A percentile compares a stretch with the other conserved stretches of the same genome.
Conservation (phyloP, 2,797 vertebrate species). For the Rhinophrynus dorsalis region DNA sequence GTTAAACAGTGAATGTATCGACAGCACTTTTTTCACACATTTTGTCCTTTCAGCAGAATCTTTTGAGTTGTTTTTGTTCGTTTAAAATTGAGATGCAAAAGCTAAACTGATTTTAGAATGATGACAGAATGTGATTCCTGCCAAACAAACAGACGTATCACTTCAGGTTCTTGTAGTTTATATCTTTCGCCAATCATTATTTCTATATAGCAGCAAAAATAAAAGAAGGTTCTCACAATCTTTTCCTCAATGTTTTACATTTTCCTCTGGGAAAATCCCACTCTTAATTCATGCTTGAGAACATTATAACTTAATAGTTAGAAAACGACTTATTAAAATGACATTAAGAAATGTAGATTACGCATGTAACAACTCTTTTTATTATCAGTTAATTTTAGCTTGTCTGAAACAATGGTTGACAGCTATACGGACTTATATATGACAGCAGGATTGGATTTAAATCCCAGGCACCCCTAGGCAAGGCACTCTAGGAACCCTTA, state of each 20-base stretch:
- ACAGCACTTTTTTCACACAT: slow-evolving; percentile 46
- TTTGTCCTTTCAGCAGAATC: slow-evolving; percentile 44
- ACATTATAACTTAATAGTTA: not conserved
- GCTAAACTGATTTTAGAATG: slow-evolving; percentile 40
- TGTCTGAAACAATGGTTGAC: too few species aligned
- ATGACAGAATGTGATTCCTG: slow-evolving; percentile 37
- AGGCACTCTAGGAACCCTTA: too few species aligned
- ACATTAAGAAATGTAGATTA: not conserved
- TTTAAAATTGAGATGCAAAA: slow-evolving; percentile 39
- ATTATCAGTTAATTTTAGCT: too few species aligned
- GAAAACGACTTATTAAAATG: not conserved
- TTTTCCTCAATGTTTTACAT: not conserved
- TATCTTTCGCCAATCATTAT: slow-evolving; percentile 28
- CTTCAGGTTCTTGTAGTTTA: slow-evolving; percentile 23
- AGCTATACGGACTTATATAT: too few species aligned
- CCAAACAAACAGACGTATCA: slow-evolving; percentile 46
- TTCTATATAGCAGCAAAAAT: slow-evolving; percentile 8
- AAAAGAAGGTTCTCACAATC: slow-evolving; percentile 11
- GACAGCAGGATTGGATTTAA: too few species aligned
- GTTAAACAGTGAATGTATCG: slow-evolving; percentile 26
- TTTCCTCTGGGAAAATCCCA: not conserved
- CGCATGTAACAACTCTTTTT: not conserved
- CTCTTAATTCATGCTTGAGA: not conserved
- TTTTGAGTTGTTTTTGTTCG: slow-evolving; percentile 45
- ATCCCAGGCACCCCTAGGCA: too few species aligned